Evolutionary conservation across 1,140 invertebrate genomes (phyloP), one percentile per base, ranked within the genome.

Genomic region (Arion vulgaris): DNA sequence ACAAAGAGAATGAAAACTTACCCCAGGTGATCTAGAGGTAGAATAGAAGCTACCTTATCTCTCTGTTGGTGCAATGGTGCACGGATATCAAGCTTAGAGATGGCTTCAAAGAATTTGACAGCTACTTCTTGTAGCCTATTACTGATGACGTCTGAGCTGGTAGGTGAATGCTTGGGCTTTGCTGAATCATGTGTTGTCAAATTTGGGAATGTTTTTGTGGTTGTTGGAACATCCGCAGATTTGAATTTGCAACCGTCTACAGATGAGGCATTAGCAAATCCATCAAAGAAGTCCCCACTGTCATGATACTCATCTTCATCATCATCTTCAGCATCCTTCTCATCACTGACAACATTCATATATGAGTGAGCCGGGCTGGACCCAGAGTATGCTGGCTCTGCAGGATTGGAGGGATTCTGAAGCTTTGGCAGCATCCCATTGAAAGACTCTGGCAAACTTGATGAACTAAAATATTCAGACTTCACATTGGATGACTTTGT

Each of bases 11-110:
- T 32, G 45, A 69, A 69, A 34, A 0, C 71, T 81, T 39, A 81
- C 80, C 80, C 71, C 13, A 81, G 71, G 34, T 81, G 80, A 34
- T 81, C 80, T 5, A 73, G 32, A 38, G 80, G 80, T 17, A 81
- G 23, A 38, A 81, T 57, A 26, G 26, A 7, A 11, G 80, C 68
- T 15, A 73, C 34, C 23, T 74, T 62, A 36, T 81, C 80, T 74
- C 71, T 73, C 45, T 73, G 71, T 39, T 73, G 23, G 19, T 57
- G 68, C 36, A 81, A 36, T 36, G 80, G 51, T 13, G 26, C 34
- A 28, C 71, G 68, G 57, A 49, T 28, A 57, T 81, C 80, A 17
- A 81, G 51, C 36, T 39, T 57, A n/a, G 80, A 11, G 2, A 81
- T n/a, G 13, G n/a, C 32, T 23, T 73, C 28, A 62, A 81, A 81